A percentile compares a stretch with the other conserved stretches of the same genome.
Evolutionary conservation across 2,113 vertebrate species (phyloP).

Genomic region (Pterophyllum scalare): DNA sequence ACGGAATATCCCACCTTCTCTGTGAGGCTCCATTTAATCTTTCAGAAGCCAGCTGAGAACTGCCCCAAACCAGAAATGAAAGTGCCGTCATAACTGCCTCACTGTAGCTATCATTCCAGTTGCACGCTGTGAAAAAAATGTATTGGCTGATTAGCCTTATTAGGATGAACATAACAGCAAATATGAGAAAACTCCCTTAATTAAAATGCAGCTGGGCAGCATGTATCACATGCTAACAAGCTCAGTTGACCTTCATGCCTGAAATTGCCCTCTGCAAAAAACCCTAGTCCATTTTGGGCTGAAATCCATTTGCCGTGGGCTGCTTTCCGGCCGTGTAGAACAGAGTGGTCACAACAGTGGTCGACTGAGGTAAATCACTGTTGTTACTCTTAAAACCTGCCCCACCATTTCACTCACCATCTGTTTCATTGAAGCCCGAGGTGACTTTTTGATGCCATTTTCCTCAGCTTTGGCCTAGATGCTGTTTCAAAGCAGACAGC

Average conservation of each 20-base stretch:
- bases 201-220: neutral
- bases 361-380: slow-evolving; percentile 1
- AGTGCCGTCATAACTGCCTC: slow-evolving; percentile 17
- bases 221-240: slow-evolving; percentile 1
- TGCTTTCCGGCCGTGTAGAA: neutral
- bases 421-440: slow-evolving; percentile 38
- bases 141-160: slow-evolving; percentile 19
- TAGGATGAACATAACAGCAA: slow-evolving; percentile 18
- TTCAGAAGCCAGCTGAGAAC: slow-evolving; percentile 15
- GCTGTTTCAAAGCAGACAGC: slow-evolving; percentile 21
- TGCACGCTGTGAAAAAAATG: slow-evolving; percentile 11
- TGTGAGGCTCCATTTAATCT: slow-evolving; percentile 19
- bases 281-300: neutral
- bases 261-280: neutral
- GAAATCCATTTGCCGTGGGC: neutral
- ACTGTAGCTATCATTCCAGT: slow-evolving; percentile 9
- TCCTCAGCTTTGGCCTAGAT: slow-evolving; percentile 17
- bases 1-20: neutral
- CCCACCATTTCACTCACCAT: neutral
- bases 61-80: neutral
- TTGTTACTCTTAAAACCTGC: slow-evolving; percentile 4
- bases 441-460: slow-evolving; percentile 21
- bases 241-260: slow-evolving; percentile 1
- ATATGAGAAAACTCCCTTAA: neutral
- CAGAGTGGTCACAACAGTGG: neutral